Base-by-base conservation (phyloP, 64 coral and sea anemone species). In the Dendrophyllia cribrosa region DNA sequence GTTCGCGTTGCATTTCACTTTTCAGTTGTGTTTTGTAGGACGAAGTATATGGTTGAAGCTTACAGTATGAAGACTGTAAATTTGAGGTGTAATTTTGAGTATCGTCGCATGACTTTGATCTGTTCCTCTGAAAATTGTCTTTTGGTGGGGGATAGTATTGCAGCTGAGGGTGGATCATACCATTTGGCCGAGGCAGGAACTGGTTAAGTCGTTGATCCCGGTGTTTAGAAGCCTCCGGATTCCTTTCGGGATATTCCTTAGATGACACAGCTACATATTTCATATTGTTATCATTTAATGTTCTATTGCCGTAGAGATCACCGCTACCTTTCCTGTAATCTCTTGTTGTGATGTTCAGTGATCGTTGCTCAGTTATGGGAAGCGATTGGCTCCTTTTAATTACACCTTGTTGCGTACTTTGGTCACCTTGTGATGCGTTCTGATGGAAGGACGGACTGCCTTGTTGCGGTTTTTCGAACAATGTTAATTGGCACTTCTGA, bases 101-200 rank as follows among this genome's bases (percentile, higher is more conserved):
- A 68, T 66, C 45, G 6, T 67, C 60, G 61, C 3, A 84, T 20
- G 72, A 75, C 16, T 75, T 75, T 75, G 72, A 75, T 15, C 72
- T 75, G 13, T 45, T 16, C 62, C 47, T 23, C 46, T 66, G 43
- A 25, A 46, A 15, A 59, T 84, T 65, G 20, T 1, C 12, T 45
- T 62, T 81, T 19, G 58, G 14, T 82, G 9, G 15, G 1, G 79
- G 80, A 65, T n/a, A 67, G 61, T 5, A 21, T 49, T 20, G 4
- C 43, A 64, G 15, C 16, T 6, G 72, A 48, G 72, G 72, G 46
- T 20, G 72, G 48, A 65, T 51, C 9, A 7, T 63, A 20, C 8
- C 62, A 3, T 4, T 16, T 51, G 60, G 6, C 46, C 8, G 5
- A 47, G 20, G 9, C 11, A 17, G 49, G 9, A n/a, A 46, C 19